phyloP scores from a whole-genome alignment of 2,888 invertebrate species.

The Thymelicus lineola region DNA sequence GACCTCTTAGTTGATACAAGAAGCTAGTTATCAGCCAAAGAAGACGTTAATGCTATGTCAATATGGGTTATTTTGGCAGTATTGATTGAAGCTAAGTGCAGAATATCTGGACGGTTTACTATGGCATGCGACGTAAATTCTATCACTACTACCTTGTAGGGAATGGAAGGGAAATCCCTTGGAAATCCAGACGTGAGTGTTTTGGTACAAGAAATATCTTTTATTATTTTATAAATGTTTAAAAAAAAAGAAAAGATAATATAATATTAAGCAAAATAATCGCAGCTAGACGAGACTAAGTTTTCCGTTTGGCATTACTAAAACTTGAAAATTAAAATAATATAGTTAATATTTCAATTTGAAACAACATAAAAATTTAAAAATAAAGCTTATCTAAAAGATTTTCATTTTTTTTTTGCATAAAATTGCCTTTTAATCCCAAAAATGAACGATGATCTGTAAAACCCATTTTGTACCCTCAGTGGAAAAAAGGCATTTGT shows the following conservation, averaged over 20 bases:
- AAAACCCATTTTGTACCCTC: too few relatives aligned
- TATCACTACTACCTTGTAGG: conserved; percentile 54
- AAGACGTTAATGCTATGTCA: not conserved
- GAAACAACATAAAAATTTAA: not conserved
- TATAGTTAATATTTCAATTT: not conserved
- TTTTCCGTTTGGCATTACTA: too few relatives aligned
- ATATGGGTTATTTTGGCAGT: conserved; percentile 4
- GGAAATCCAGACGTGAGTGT: conserved; percentile 44
- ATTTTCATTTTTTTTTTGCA: not conserved
- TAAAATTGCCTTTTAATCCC: too few relatives aligned
- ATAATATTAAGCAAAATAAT: too few relatives aligned
- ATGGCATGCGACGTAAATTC: conserved; percentile 69
- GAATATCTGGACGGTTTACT: conserved; percentile 55
- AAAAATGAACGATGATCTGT: too few relatives aligned
- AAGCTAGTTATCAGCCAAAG: conserved; percentile 21
- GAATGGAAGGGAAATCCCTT: conserved; percentile 65
- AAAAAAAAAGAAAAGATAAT: too few relatives aligned
- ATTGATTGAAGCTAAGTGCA: not conserved
- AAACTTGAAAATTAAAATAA: not conserved
- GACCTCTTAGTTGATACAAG: conserved; percentile 7
- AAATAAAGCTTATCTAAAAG: not conserved
- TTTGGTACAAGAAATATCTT: conserved; percentile 38
- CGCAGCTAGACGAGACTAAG: too few relatives aligned
- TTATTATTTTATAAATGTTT: conserved; percentile 3
- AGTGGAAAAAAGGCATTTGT: too few relatives aligned